Percentiles rank a stretch among this genome's conserved stretches.
phyloP scores from a whole-genome alignment of 2,888 invertebrate species.

The Dryadula phaetusa region DNA sequence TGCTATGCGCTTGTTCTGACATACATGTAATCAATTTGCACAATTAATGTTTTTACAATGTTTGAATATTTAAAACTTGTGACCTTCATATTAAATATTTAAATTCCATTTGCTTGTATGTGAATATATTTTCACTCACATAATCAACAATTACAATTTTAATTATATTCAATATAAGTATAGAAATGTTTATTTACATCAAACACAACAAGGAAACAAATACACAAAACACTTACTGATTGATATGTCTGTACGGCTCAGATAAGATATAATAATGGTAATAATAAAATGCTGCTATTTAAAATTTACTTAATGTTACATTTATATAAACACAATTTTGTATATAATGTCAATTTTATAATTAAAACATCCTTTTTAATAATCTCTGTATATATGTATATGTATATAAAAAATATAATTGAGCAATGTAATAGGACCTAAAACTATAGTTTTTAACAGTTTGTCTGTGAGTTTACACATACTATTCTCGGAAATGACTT shows the following conservation, averaged over 20 bases:
- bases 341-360: too few species aligned
- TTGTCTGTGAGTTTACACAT: too few species aligned
- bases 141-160: not conserved
- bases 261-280: not conserved
- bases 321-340: too few species aligned
- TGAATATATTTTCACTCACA: not conserved
- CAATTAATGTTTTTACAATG: slow-evolving; percentile 6
- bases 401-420: too few species aligned
- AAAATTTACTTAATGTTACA: too few species aligned
- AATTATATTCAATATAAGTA: not conserved
- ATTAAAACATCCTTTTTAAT: not conserved
- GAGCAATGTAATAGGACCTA: too few species aligned
- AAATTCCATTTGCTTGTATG: not conserved
- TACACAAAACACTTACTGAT: not conserved
- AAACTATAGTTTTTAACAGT: too few species aligned
- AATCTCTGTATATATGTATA: too few species aligned
- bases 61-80: slow-evolving; percentile 4
- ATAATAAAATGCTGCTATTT: not conserved
- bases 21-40: slow-evolving; percentile 30
- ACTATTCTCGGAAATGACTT: too few species aligned
- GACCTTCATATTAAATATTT: not conserved
- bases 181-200: not conserved
- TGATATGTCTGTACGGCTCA: not conserved
- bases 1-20: slow-evolving; percentile 31
- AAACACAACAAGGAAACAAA: not conserved